Evolutionary conservation across 2,888 invertebrate genomes (phyloP).

Genomic region (Gymnocheta viridis): DNA sequence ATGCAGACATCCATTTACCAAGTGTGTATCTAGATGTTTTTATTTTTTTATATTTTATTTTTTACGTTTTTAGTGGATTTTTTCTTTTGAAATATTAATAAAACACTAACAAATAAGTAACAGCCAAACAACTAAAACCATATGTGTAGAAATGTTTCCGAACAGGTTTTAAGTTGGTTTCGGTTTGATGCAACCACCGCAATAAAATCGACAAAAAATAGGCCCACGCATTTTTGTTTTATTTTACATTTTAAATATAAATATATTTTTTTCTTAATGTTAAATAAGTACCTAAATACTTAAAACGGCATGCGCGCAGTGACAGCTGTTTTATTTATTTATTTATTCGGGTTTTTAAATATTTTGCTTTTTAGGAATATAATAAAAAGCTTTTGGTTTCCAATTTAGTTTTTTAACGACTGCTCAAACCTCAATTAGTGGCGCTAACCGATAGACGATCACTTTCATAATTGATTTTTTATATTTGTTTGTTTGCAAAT

Average conservation of each 20-base stretch:
- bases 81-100: slow-evolving; percentile 38
- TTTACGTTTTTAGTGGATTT: slow-evolving; percentile 1
- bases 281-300: slow-evolving; percentile 30
- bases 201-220: slow-evolving; percentile 38
- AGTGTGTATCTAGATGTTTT: slow-evolving; percentile 45
- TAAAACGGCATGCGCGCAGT: slow-evolving; percentile 36
- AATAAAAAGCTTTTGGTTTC: slow-evolving; percentile 17
- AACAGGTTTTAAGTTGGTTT: slow-evolving; percentile 64
- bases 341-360: neutral
- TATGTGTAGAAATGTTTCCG: slow-evolving; percentile 58
- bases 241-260: neutral
- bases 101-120: slow-evolving; percentile 25
- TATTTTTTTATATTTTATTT: slow-evolving; percentile 13
- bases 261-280: neutral
- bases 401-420: slow-evolving; percentile 19
- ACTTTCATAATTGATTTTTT: slow-evolving; percentile 29
- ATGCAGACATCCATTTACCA: neutral
- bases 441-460: slow-evolving; percentile 57
- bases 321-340: slow-evolving; percentile 13
- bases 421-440: slow-evolving; percentile 47
- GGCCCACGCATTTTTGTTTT: slow-evolving; percentile 56
- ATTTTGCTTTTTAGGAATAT: slow-evolving; percentile 23
- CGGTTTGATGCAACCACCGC: slow-evolving; percentile 64
- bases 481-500: neutral
- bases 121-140: slow-evolving; percentile 50